phyloP scores from a whole-genome alignment of 2,888 invertebrate genomes.

The Amphipyra tragopoginis region DNA sequence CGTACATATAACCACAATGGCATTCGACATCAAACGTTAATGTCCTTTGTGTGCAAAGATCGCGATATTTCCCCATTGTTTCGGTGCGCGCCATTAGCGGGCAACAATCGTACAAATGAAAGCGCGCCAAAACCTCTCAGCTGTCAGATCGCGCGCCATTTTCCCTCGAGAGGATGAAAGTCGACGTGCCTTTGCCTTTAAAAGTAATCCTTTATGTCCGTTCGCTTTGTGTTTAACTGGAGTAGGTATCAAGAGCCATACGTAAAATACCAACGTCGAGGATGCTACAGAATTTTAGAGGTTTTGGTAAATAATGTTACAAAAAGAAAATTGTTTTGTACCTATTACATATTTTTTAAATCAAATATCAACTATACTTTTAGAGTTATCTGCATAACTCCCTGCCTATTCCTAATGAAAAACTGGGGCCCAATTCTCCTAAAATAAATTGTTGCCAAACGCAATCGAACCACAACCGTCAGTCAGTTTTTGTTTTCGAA shows the following conservation, averaged over 20 bases:
- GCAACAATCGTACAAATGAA: conserved; percentile 78
- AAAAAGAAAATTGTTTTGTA: too few species aligned
- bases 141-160: conserved; percentile 85
- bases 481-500: too few species aligned
- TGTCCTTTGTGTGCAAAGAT: conserved; percentile 80
- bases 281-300: conserved; percentile 21
- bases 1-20: conserved; percentile 65
- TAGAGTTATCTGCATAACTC: too few species aligned
- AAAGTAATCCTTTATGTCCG: conserved; percentile 63
- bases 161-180: conserved; percentile 69
- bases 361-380: too few species aligned
- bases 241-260: conserved; percentile 49
- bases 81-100: conserved; percentile 82
- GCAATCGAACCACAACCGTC: too few species aligned
- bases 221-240: conserved; percentile 57
- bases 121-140: conserved; percentile 77
- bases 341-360: too few species aligned
- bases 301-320: conserved; percentile 1
- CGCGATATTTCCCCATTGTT: conserved; percentile 82
- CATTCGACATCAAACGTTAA: conserved; percentile 83
- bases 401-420: too few species aligned
- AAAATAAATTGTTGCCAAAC: too few species aligned
- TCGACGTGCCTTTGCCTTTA: conserved; percentile 65
- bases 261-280: conserved; percentile 43
- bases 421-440: too few species aligned